Evolutionary conservation across 1,140 invertebrate genomes (phyloP).

Genomic region (Zophobas atratus): DNA sequence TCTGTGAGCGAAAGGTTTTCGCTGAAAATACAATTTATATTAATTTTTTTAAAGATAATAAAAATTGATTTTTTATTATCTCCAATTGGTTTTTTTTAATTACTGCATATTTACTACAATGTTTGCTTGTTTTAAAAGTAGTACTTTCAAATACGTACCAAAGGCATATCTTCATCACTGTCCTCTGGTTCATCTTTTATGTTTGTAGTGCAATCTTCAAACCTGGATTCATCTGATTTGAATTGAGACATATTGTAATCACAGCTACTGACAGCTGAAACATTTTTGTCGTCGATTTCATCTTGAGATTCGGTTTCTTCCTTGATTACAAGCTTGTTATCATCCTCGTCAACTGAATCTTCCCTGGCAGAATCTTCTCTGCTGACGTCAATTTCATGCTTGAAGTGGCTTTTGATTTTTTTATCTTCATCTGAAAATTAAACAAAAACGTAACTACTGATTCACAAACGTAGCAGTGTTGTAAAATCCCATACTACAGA

Average conservation of each 20-base stretch:
- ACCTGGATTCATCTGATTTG: conserved; percentile 69
- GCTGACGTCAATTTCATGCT: conserved; percentile 55
- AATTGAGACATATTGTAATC: conserved; percentile 79
- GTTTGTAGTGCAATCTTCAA: conserved; percentile 68
- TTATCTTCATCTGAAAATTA: conserved; percentile 52
- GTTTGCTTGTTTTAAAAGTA: neutral
- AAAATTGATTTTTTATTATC: conserved; percentile 34
- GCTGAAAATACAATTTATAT: conserved; percentile 52
- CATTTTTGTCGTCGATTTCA: conserved; percentile 66
- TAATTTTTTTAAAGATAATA: conserved; percentile 5
- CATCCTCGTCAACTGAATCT: conserved; percentile 63
- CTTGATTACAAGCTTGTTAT: conserved; percentile 64
- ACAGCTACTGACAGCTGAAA: conserved; percentile 75
- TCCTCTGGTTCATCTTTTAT: conserved; percentile 69
- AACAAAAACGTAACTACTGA: neutral
- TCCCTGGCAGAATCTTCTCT: conserved; percentile 57
- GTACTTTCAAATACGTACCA: conserved; percentile 72
- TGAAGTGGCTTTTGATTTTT: conserved; percentile 60
- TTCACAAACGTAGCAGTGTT: neutral
- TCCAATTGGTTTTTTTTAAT: neutral
- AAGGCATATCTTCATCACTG: conserved; percentile 84
- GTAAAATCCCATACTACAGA: no score
- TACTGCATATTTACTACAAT: neutral
- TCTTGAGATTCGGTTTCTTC: conserved; percentile 61
- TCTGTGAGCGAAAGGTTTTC: conserved; percentile 53